Percentiles rank a stretch among this genome's conserved stretches.
Evolutionary conservation across 1,140 invertebrate genomes (phyloP).

Genomic region (Drosophila sp.): DNA sequence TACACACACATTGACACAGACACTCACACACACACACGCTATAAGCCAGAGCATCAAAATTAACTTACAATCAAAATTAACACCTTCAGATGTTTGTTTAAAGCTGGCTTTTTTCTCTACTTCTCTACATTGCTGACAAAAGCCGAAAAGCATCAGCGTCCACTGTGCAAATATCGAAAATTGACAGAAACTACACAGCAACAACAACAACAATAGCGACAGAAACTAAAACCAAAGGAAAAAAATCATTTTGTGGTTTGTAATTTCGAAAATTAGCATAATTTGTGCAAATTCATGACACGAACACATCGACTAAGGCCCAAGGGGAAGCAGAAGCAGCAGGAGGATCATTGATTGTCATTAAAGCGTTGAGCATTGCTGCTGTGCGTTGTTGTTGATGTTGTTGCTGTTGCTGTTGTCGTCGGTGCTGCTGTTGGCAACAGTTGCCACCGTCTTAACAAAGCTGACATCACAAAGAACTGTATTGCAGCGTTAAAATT

Average conservation of each 20-base stretch:
- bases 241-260: slow-evolving; percentile 74
- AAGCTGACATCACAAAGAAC: slow-evolving; percentile 32
- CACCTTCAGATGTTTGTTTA: slow-evolving; percentile 72
- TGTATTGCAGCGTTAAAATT: neutral
- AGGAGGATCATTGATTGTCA: slow-evolving; percentile 45
- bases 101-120: slow-evolving; percentile 3
- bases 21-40: slow-evolving; percentile 26
- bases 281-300: slow-evolving; percentile 82
- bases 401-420: slow-evolving; percentile 21
- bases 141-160: slow-evolving; percentile 48
- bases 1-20: slow-evolving; percentile 16
- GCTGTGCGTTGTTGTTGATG: slow-evolving; percentile 8
- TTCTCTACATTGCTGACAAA: neutral
- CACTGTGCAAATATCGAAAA: slow-evolving; percentile 62
- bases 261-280: slow-evolving; percentile 80
- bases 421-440: neutral
- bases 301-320: slow-evolving; percentile 53
- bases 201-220: slow-evolving; percentile 19
- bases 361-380: slow-evolving; percentile 46
- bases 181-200: slow-evolving; percentile 37
- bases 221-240: slow-evolving; percentile 2
- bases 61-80: slow-evolving; percentile 79
- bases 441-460: slow-evolving; percentile 6
- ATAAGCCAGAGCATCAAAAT: slow-evolving; percentile 35
- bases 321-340: slow-evolving; percentile 9